A percentile compares a stretch with the other conserved stretches of the same genome.
Evolutionary conservation across 2,888 invertebrate genomes (phyloP).

Genomic region (Cryptocephalus moraei): DNA sequence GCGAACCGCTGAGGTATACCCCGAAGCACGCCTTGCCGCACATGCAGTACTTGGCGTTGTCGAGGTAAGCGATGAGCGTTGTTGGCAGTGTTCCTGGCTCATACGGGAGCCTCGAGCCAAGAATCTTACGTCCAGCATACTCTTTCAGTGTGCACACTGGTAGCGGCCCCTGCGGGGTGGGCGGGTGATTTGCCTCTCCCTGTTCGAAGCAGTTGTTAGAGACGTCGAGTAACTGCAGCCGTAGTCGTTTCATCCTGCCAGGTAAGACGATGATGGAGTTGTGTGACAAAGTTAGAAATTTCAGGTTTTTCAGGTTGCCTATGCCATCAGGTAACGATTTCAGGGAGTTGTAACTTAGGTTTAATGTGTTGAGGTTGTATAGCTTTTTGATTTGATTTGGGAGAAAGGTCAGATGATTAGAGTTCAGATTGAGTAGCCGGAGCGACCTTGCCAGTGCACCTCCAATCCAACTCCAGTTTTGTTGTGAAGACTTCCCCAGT

Average conservation of each 20-base stretch:
- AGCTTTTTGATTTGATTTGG: slow-evolving; percentile 56
- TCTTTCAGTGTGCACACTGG: slow-evolving; percentile 45
- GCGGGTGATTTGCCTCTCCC: slow-evolving; percentile 10
- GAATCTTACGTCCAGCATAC: slow-evolving; percentile 43
- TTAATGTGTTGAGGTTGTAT: slow-evolving; percentile 49
- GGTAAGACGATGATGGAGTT: slow-evolving; percentile 48
- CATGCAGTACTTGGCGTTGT: slow-evolving; percentile 50
- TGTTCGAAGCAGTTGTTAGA: slow-evolving; percentile 45
- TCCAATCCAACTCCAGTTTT: slow-evolving; percentile 60
- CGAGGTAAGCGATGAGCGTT: slow-evolving; percentile 49
- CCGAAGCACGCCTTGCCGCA: slow-evolving; percentile 44
- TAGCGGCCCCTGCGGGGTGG: slow-evolving; percentile 25
- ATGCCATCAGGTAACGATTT: slow-evolving; percentile 52
- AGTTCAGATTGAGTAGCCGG: slow-evolving; percentile 52
- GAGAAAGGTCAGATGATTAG: slow-evolving; percentile 47
- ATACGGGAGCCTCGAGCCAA: slow-evolving; percentile 45
- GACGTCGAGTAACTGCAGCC: slow-evolving; percentile 46
- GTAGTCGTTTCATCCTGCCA: slow-evolving; percentile 47
- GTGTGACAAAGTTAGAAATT: slow-evolving; percentile 45
- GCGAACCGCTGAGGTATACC: slow-evolving; percentile 26
- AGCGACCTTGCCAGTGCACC: slow-evolving; percentile 44
- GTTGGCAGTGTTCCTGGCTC: slow-evolving; percentile 45
- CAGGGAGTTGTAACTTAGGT: slow-evolving; percentile 53
- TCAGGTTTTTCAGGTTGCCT: slow-evolving; percentile 47
- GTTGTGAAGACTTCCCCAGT: slow-evolving; percentile 44